A percentile compares a stretch with the other conserved stretches of the same genome.
Evolutionary conservation across 2,888 invertebrate genomes (phyloP).

Genomic region (Lasioglossum figueresi): DNA sequence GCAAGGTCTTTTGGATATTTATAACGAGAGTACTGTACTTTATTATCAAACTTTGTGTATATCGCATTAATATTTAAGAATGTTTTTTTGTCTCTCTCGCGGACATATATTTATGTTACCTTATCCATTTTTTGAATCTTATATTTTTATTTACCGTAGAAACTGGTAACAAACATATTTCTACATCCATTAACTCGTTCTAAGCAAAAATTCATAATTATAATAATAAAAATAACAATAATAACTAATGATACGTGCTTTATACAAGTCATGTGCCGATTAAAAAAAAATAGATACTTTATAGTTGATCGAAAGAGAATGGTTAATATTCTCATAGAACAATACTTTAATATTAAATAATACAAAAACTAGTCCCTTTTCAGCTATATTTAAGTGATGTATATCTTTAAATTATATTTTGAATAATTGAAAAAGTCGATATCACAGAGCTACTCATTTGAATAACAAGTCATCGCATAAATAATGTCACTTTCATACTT

Average conservation of each 20-base stretch:
- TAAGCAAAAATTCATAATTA: conserved; percentile 32
- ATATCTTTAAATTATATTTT: conserved; percentile 45
- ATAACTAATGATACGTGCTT: conserved; percentile 53
- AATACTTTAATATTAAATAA: conserved; percentile 51
- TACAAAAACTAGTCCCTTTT: conserved; percentile 48
- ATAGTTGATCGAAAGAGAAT: conserved; percentile 52
- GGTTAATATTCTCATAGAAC: conserved; percentile 52
- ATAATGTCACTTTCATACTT: conserved; percentile 31
- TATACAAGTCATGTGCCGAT: conserved; percentile 48
- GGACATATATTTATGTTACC: conserved; percentile 47
- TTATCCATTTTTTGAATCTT: conserved; percentile 36
- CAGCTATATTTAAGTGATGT: conserved; percentile 44
- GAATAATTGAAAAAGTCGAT: conserved; percentile 36
- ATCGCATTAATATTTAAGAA: conserved; percentile 44
- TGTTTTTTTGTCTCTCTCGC: conserved; percentile 34
- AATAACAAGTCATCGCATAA: conserved; percentile 43
- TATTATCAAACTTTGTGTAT: conserved; percentile 45
- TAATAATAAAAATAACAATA: conserved; percentile 34
- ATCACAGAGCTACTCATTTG: conserved; percentile 23
- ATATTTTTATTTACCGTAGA: conserved; percentile 36
- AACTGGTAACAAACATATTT: conserved; percentile 36
- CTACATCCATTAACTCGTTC: conserved; percentile 36
- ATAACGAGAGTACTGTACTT: neutral
- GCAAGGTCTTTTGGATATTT: no score
- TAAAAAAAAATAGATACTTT: conserved; percentile 44